Evolutionary conservation across 2,888 invertebrate genomes (phyloP).

Genomic region (Plemyria rubiginata): DNA sequence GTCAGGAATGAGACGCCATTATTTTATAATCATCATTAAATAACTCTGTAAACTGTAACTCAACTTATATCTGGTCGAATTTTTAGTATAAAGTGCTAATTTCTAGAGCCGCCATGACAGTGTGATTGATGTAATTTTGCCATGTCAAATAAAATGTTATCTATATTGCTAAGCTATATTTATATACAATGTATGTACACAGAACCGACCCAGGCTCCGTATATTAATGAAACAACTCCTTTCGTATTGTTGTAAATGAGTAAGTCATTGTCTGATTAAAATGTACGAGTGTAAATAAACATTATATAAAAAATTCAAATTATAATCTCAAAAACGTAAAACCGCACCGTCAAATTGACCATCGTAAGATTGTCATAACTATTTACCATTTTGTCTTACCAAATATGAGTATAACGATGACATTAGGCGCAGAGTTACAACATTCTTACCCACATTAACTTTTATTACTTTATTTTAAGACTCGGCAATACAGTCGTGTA

Average conservation of each 20-base stretch:
- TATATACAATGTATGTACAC: background rate
- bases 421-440: conserved; percentile 2
- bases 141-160: too few relatives aligned
- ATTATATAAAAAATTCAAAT: background rate
- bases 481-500: conserved; percentile 14
- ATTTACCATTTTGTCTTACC: conserved; percentile 1
- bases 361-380: conserved; percentile 6
- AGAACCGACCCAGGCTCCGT: too few relatives aligned
- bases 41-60: too few relatives aligned
- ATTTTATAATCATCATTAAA: background rate
- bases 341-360: background rate
- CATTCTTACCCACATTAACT: conserved; percentile 13
- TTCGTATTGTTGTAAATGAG: too few relatives aligned
- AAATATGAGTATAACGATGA: conserved; percentile 7
- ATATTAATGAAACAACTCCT: too few relatives aligned
- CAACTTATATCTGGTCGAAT: too few relatives aligned
- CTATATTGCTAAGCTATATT: background rate
- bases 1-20: conserved; percentile 8
- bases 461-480: conserved; percentile 26
- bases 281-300: too few relatives aligned
- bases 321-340: background rate
- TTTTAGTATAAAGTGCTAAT: too few relatives aligned
- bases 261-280: too few relatives aligned
- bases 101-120: too few relatives aligned
- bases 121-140: too few relatives aligned